These are phyloP conservation scores for Heliornis fulica DNA, from an alignment of 2,113 vertebrate genomes.

Conservation along the genomic window DNA sequence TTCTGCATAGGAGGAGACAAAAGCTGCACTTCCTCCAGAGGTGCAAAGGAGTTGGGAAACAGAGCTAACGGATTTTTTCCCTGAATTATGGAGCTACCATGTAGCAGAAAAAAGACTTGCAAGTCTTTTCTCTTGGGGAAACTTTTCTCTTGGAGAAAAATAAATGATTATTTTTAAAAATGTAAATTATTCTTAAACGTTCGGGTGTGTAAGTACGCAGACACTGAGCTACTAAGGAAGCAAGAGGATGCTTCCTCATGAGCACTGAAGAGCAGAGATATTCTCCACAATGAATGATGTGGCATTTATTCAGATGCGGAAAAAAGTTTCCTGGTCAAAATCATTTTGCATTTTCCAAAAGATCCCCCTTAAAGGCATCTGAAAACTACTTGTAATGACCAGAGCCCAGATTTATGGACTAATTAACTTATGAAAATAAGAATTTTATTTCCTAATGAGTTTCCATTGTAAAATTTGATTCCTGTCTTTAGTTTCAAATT, in stretches of 20 bases:
- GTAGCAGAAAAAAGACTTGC: not conserved
- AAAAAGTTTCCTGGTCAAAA: constrained; percentile 4
- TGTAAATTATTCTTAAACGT: not conserved
- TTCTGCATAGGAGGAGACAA: not conserved
- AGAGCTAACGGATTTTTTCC: not conserved
- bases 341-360: not conserved
- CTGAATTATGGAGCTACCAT: fast-evolving
- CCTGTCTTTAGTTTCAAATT: not conserved
- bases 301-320: not conserved
- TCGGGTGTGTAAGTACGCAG: not conserved
- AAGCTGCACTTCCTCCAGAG: not conserved
- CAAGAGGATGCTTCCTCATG: not conserved
- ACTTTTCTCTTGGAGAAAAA: not conserved
- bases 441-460: not conserved
- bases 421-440: not conserved
- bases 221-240: not conserved
- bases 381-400: not conserved
- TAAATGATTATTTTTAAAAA: not conserved
- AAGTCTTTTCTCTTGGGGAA: not conserved
- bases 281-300: not conserved
- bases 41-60: not conserved
- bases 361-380: not conserved
- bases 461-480: not conserved
- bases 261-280: not conserved
- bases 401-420: not conserved